These are phyloP conservation scores for Conus canariensis DNA, from an alignment of 2,888 invertebrate genomes.

Conservation along the genomic window DNA sequence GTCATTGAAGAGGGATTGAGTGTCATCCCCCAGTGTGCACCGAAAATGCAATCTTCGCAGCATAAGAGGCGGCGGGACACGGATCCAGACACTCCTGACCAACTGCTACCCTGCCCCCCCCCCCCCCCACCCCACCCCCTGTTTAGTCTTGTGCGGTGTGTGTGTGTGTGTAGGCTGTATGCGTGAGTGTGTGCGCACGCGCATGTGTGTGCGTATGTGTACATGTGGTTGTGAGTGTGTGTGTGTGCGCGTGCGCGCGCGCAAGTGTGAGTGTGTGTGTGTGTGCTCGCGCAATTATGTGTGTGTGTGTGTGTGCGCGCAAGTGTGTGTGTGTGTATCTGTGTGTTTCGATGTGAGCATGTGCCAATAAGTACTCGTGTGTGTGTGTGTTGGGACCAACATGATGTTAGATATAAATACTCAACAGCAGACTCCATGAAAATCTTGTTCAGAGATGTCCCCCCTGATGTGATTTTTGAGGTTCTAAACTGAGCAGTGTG, in stretches of 20 bases:
- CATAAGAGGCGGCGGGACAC: too few species aligned
- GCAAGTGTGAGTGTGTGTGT: neutral
- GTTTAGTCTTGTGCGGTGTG: too few species aligned
- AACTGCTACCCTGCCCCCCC: too few species aligned
- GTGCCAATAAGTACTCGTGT: neutral
- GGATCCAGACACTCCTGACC: too few species aligned
- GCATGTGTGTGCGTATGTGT: neutral
- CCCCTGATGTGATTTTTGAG: too few species aligned
- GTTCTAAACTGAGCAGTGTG: too few species aligned
- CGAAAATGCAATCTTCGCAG: too few species aligned
- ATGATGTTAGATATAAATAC: neutral
- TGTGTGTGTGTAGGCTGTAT: too few species aligned
- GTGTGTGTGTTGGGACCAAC: neutral
- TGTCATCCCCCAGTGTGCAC: too few species aligned
- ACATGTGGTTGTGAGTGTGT: neutral
- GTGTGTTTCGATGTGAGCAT: neutral
- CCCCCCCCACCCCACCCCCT: too few species aligned
- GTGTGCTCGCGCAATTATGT: neutral
- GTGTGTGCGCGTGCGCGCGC: neutral
- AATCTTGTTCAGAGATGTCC: neutral
- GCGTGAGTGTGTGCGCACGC: neutral
- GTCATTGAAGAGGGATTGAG: too few species aligned
- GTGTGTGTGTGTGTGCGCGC: neutral
- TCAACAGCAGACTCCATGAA: neutral
- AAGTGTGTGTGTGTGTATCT: neutral